These are phyloP conservation scores for Phthorimaea operculella DNA, from an alignment of 1,140 invertebrate species.

Conservation along the genomic window DNA sequence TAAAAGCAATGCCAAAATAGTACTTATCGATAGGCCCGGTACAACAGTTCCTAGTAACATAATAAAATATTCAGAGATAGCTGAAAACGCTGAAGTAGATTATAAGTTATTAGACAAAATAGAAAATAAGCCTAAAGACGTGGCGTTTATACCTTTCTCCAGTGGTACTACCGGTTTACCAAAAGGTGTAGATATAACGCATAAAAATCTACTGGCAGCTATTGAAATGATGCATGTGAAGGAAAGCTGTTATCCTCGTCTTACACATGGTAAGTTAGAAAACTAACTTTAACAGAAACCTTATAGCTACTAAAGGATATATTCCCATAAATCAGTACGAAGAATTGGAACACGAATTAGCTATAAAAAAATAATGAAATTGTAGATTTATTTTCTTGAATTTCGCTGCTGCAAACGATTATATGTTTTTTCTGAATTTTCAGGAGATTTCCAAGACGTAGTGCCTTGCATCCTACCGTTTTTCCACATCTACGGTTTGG, in stretches of 20 bases:
- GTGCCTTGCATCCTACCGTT: conserved; percentile 81
- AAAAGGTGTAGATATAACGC: conserved; percentile 90
- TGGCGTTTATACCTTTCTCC: conserved; percentile 75
- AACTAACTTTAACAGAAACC: background rate
- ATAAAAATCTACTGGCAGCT: conserved; percentile 79
- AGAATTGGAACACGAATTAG: too few species aligned
- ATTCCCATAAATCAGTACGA: too few species aligned
- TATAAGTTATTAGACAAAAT: conserved; percentile 41
- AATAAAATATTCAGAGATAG: conserved; percentile 65
- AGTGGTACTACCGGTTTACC: conserved; percentile 92
- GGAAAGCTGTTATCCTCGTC: conserved; percentile 23
- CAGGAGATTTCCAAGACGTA: conserved; percentile 69
- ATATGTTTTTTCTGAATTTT: conserved; percentile 15
- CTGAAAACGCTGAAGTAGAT: conserved; percentile 49
- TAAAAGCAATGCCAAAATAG: conserved; percentile 58
- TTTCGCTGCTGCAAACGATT: too few species aligned
- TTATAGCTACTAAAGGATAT: too few species aligned
- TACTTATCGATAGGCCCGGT: conserved; percentile 37
- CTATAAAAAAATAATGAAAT: too few species aligned
- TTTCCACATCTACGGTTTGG: conserved; percentile 90
- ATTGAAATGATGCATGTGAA: conserved; percentile 54
- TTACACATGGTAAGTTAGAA: conserved; percentile 37
- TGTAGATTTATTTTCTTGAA: too few species aligned
- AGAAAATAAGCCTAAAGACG: conserved; percentile 53
- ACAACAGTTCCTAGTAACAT: conserved; percentile 46